These are phyloP conservation scores for Centruroides vittatus DNA, from an alignment of 1,140 invertebrate species.

Conservation along the genomic window DNA sequence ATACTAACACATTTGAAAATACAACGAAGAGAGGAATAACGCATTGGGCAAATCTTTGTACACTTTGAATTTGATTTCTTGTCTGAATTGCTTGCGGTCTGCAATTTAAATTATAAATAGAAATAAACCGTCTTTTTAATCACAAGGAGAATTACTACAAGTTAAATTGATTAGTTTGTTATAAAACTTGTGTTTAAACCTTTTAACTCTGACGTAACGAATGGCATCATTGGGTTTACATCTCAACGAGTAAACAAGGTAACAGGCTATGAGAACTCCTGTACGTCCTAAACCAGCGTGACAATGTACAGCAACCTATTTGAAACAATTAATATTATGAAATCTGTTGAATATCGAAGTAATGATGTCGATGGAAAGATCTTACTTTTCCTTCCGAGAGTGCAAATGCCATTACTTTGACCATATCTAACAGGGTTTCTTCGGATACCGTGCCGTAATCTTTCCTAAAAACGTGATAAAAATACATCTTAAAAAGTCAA, in stretches of 20 bases:
- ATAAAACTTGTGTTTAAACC: slow-evolving; percentile 24
- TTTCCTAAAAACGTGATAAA: slow-evolving; percentile 35
- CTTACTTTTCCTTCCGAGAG: slow-evolving; percentile 58
- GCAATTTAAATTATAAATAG: slow-evolving; percentile 13
- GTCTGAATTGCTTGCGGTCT: slow-evolving; percentile 64
- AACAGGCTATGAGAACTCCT: slow-evolving; percentile 72
- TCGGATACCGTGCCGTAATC: slow-evolving; percentile 68
- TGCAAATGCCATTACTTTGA: slow-evolving; percentile 74
- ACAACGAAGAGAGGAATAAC: slow-evolving; percentile 62
- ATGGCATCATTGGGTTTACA: slow-evolving; percentile 65
- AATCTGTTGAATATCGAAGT: not conserved
- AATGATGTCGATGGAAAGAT: not conserved
- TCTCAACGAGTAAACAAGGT: slow-evolving; percentile 61
- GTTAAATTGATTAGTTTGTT: not conserved
- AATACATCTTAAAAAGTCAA: no score
- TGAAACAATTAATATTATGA: not conserved
- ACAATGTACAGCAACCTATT: slow-evolving; percentile 56
- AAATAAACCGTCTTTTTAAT: not conserved
- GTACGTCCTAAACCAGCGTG: slow-evolving; percentile 76
- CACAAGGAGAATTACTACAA: no score
- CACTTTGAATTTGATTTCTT: slow-evolving; percentile 57
- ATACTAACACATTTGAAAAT: slow-evolving; percentile 37
- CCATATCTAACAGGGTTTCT: slow-evolving; percentile 61
- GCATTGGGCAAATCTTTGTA: slow-evolving; percentile 67
- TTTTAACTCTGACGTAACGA: slow-evolving; percentile 58